Evolutionary conservation across 2,113 vertebrate species (phyloP), one percentile per base, ranked within the genome.

Genomic region (Apteryx mantelli): DNA sequence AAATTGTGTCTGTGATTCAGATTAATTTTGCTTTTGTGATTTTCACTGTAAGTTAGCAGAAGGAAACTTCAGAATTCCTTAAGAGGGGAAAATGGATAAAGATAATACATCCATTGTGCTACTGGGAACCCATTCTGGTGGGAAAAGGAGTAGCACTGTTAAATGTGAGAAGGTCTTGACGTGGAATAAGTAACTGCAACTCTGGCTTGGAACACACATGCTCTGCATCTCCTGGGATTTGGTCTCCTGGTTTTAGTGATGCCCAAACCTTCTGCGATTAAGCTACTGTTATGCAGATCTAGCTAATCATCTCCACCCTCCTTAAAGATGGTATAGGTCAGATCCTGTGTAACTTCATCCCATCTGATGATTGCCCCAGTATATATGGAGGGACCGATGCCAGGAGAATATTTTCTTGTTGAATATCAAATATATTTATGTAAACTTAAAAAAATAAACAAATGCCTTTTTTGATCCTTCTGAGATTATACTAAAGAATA

Each of bases 401-500:
- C 63, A 93, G 66, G 24, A 53, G 8, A 50, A 8, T 79, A 61
- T 91, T 91, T 95, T 93, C 34, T 68, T 75, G n/a, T 71, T 93
- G 30, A 86, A 90, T 73, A 50, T n/a, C 38, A 82, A 81, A 75
- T 88, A 83, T 40, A 56, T 30, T 52, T 91, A 68, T n/a, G 32
- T 91, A 89, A 96, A 92, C 66, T 78, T 89, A 40, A 76, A 92
- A 90, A 88, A 92, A 64, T 64, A 94, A 96, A 76, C n/a, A 93
- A 92, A 92, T 87, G 9, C 19, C 16, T 68, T 85, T 95, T 58
- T 60, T 64, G 68, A 80, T 81, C 25, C 75, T 93, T 71, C 86
- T 97, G 64, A 91, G 93, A 88, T 95, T 77, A 50, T 75, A 53
- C 44, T 82, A 52, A 95, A 95, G 83, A 77, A 80, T 77, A 91